Evolutionary conservation across 2,888 invertebrate genomes (phyloP), one percentile per base, ranked within the genome.

Genomic region (Phengaris alcon): DNA sequence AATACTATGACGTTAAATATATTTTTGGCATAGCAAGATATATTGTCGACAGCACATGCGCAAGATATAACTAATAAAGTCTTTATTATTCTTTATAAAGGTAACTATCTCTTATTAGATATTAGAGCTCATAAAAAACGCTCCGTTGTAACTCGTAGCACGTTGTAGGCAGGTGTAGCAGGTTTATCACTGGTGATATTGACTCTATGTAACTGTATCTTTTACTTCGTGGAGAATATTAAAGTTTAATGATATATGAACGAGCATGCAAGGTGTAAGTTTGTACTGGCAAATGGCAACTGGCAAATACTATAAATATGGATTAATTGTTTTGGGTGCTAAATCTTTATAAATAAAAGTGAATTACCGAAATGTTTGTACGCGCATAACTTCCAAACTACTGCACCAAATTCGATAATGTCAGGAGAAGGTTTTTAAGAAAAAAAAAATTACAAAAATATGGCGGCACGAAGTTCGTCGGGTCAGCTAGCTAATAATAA

Each of bases 41-140:
- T 35, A 35, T 35, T 35, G 4, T 35, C 3, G 35, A 35, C n/a
- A 22, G 55, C 5, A 13, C 13, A 55, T 8, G 22, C 22, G 22
- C 59, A 22, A 22, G 22, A 22, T 59, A 10, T 22, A 4, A 12
- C 35, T 59, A 59, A 59, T 64, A 64, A 64, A 64, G 64, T 4
- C 35, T 13, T 12, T 35, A 44, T 12, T 72, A 13, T 12, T 52
- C 35, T 54, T n/a, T 72, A 52, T 44, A 72, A 68, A 75, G 52
- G 35, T 44, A 70, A 70, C 44, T 75, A 75, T 70, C 75, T 79
- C 85, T 94, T 35, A 2, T 35, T 35, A 2, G 35, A 35, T 75
- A 95, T 93, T 69, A 94, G 82, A 22, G 94, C 91, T 78, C 95
- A 87, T 70, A 95, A 81, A 81, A 95, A 94, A 74, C 93, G 87